Percentiles rank a stretch among this genome's conserved stretches.
Conservation (phyloP, 2,113 vertebrate genomes). For the Entomyzon cyanotis region DNA sequence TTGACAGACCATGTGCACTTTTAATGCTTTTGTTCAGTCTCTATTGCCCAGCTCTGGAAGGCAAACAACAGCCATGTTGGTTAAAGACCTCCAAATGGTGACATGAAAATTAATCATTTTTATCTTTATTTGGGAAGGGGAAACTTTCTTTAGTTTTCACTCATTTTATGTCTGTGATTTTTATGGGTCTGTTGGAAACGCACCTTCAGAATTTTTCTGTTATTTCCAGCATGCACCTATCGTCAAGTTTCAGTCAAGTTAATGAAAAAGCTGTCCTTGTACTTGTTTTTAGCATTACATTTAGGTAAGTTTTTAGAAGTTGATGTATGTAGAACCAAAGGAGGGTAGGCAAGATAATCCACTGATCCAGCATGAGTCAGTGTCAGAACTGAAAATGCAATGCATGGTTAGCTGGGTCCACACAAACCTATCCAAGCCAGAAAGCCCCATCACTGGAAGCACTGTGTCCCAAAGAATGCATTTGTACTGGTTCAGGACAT, state of each 20-base stretch:
- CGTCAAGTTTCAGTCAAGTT: background rate
- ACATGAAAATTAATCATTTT: background rate
- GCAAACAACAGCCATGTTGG: background rate
- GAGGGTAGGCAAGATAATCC: background rate
- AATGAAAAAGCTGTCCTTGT: background rate
- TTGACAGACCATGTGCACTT: accelerated
- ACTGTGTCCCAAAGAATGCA: background rate
- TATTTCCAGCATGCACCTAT: background rate
- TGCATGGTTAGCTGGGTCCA: background rate
- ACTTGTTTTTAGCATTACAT: background rate
- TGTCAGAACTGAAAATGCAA: background rate
- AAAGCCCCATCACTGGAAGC: background rate
- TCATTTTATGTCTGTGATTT: background rate
- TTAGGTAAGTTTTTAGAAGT: background rate
- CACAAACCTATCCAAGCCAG: background rate
- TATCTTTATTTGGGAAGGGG: background rate
- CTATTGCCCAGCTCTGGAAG: background rate
- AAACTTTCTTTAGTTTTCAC: background rate
- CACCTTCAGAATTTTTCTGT: background rate
- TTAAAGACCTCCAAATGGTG: background rate
- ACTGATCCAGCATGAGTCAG: background rate
- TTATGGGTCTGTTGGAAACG: background rate
- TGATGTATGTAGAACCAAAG: background rate
- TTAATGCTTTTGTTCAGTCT: background rate
- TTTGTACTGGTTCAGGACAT: background rate